Evolutionary conservation across 2,888 invertebrate species (phyloP).

Genomic region (Pseudococcus longispinus): DNA sequence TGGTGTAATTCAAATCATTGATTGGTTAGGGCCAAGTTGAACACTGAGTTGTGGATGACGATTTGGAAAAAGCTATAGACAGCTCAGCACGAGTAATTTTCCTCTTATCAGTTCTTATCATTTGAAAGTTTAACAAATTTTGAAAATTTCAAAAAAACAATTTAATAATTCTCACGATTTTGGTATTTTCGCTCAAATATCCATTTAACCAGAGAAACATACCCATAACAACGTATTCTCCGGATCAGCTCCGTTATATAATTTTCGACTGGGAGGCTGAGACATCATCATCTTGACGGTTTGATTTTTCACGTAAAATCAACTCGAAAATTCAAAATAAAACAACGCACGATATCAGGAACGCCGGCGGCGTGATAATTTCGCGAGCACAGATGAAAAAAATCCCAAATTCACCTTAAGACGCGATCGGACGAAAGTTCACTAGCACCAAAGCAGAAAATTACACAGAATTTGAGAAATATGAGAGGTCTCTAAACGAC

Average conservation of each 20-base stretch:
- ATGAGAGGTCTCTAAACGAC: slow-evolving; percentile 43
- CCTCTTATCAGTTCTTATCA: neutral
- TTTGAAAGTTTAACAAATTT: neutral
- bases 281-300: slow-evolving; percentile 59
- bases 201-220: slow-evolving; percentile 59
- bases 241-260: slow-evolving; percentile 58
- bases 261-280: slow-evolving; percentile 57
- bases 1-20: neutral
- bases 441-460: slow-evolving; percentile 49
- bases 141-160: neutral
- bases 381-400: neutral
- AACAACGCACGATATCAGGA: neutral
- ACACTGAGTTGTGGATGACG: neutral
- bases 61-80: too few species aligned
- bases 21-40: too few species aligned
- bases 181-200: neutral
- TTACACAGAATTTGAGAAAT: slow-evolving; percentile 47
- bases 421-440: slow-evolving; percentile 33
- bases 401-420: slow-evolving; percentile 24
- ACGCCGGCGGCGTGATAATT: neutral
- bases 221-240: slow-evolving; percentile 63
- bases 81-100: neutral
- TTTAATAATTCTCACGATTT: too few species aligned
- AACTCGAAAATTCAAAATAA: neutral
- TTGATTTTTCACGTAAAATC: neutral